Base-by-base conservation (phyloP, 2,113 vertebrate species). In the Salminus brasiliensis region DNA sequence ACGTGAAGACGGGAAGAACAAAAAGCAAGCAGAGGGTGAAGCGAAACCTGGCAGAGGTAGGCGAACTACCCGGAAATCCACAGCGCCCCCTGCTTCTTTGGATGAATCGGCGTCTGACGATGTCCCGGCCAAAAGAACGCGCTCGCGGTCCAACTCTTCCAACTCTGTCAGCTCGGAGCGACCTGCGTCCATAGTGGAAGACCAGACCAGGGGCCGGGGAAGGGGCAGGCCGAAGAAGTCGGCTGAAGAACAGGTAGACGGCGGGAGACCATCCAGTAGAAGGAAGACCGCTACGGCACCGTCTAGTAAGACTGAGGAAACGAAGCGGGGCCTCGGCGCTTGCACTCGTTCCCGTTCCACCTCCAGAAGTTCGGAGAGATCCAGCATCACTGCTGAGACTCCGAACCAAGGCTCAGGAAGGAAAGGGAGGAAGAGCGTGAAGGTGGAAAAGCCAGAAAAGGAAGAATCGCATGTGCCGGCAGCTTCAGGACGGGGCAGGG, bases 341-440 rank as follows among this genome's bases (percentile, higher is more conserved):
- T 12, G 23, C 21, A 66, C 86, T 67, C 86, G 86, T 30, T 89
- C 90, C 65, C 89, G 86, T 57, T 92, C 90, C 66, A 91, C 85
- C 57, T 93, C 91, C 0, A 88, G 87, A 71, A 89, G 84, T 81
- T 93, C 92, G 0, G 92, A 93, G 71, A 85, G 32, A 77, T 92
- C 92, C 0, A 60, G 78, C n/a, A 82, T 82, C 1, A 85, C 83
- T 7, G 7, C 77, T 0, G 59, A 0, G 21, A 36, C 69, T 25
- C 86, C 32, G 72, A 63, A 39, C n/a, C 68, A 72, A 72, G 86
- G 72, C 16, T 79, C 76, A 66, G 75, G 79, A 79, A 86, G 80
- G 71, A 88, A 85, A 81, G 63, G 72, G 0, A 82, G 78, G 47
- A 90, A 71, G 78, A 86, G 72, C 21, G 10, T 63, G 2, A 74